phyloP scores from a whole-genome alignment of 2,888 invertebrate genomes.

The Drosophila lacicola region DNA sequence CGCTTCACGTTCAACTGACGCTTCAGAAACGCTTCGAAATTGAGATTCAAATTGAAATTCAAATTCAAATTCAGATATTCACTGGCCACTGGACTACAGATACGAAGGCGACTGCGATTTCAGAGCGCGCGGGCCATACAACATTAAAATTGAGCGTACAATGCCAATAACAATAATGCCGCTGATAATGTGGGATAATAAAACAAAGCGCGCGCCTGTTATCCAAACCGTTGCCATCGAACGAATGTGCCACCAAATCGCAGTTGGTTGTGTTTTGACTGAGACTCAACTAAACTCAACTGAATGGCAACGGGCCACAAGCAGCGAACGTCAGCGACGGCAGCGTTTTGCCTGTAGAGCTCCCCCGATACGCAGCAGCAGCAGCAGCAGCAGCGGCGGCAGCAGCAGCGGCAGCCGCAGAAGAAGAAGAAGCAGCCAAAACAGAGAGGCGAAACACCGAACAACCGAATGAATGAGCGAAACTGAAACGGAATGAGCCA shows the following conservation, averaged over 20 bases:
- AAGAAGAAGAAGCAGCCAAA: constrained; percentile 66
- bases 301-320: constrained; percentile 63
- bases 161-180: constrained; percentile 83
- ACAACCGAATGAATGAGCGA: constrained; percentile 60
- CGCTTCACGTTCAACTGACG: constrained; percentile 53
- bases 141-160: constrained; percentile 64
- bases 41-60: constrained; percentile 32
- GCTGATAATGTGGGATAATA: constrained; percentile 84
- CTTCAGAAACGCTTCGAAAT: constrained; percentile 21
- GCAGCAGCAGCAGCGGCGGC: constrained; percentile 12
- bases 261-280: constrained; percentile 85
- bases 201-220: constrained; percentile 85
- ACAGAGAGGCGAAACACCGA: constrained; percentile 60
- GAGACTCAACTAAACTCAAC: constrained; percentile 71
- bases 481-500: constrained; percentile 63
- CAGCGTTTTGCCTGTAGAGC: constrained; percentile 57
- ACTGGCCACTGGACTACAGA: constrained; percentile 40
- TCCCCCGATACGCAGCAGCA: constrained; percentile 56
- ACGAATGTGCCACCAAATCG: constrained; percentile 85
- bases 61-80: constrained; percentile 35
- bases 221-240: constrained; percentile 85
- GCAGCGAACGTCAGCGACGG: constrained; percentile 43
- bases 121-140: constrained; percentile 57
- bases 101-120: constrained; percentile 25
- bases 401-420: constrained; percentile 5